Evolutionary conservation across 2,797 vertebrate genomes (phyloP).

Genomic region (Ibycter americanus): DNA sequence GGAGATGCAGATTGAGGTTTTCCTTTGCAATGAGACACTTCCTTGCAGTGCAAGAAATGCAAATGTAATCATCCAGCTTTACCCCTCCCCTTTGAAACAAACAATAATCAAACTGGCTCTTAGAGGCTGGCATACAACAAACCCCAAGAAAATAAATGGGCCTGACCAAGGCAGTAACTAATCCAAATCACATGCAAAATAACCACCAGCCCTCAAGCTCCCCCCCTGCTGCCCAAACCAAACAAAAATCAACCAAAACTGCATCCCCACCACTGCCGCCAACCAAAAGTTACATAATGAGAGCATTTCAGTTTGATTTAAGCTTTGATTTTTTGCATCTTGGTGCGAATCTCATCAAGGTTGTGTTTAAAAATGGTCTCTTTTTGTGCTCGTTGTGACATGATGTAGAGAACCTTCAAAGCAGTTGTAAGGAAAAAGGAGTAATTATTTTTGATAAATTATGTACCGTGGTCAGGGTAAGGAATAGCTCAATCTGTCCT

Average conservation of each 20-base stretch:
- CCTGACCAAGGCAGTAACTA: neutral
- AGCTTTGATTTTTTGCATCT: neutral
- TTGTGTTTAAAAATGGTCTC: neutral
- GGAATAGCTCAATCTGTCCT: slow-evolving; percentile 10
- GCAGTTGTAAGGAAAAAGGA: neutral
- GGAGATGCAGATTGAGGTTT: neutral
- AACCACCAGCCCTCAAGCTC: neutral
- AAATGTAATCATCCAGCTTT: neutral
- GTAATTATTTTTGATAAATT: slow-evolving; percentile 20
- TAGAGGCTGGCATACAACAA: neutral
- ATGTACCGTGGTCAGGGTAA: neutral
- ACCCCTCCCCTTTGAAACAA: neutral
- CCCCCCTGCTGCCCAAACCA: neutral
- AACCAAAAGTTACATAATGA: neutral
- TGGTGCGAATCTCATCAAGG: neutral
- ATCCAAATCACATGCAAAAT: neutral
- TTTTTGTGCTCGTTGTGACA: neutral
- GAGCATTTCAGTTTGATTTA: neutral
- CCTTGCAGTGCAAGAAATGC: neutral
- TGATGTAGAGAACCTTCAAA: neutral
- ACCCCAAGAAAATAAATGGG: neutral
- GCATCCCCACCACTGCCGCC: neutral
- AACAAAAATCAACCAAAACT: neutral
- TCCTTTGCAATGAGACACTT: neutral
- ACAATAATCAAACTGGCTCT: neutral